Percentiles rank a stretch among this genome's conserved stretches.
These are phyloP conservation scores for Spea multiplicata DNA, from an alignment of 2,113 vertebrate species.

Conservation along the genomic window DNA sequence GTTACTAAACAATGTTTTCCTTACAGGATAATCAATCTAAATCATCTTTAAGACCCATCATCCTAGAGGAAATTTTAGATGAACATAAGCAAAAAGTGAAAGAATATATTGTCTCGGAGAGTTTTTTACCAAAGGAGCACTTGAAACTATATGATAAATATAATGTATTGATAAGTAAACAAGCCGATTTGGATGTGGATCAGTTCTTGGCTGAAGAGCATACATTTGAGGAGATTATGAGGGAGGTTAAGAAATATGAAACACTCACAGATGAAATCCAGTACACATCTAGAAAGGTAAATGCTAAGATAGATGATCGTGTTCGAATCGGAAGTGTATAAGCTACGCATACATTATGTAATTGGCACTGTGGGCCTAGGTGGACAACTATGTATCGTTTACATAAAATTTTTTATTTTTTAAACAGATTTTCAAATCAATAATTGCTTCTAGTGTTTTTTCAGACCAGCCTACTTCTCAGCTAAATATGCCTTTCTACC, in stretches of 20 bases:
- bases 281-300: conserved; percentile 72
- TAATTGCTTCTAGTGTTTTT: too few relatives aligned
- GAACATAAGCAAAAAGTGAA: conserved; percentile 67
- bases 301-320: not conserved
- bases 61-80: conserved; percentile 73
- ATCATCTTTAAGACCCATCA: conserved; percentile 67
- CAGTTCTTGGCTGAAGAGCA: conserved; percentile 71
- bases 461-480: too few relatives aligned
- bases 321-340: too few relatives aligned
- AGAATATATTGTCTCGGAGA: conserved; percentile 67
- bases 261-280: conserved; percentile 76
- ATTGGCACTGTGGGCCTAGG: too few relatives aligned
- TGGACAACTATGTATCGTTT: too few relatives aligned
- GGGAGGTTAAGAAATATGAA: conserved; percentile 72
- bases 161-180: conserved; percentile 66
- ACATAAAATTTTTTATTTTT: too few relatives aligned
- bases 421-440: too few relatives aligned
- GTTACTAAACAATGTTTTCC: not conserved
- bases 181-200: conserved; percentile 72
- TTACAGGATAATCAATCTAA: conserved; percentile 54
- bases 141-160: conserved; percentile 78
- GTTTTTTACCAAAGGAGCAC: conserved; percentile 66
- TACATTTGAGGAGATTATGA: conserved; percentile 72
- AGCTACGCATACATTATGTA: too few relatives aligned
- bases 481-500: too few relatives aligned